A percentile compares a stretch with the other conserved stretches of the same genome.
Evolutionary conservation across 2,888 invertebrate genomes (phyloP).

Genomic region (Folsomia candida): DNA sequence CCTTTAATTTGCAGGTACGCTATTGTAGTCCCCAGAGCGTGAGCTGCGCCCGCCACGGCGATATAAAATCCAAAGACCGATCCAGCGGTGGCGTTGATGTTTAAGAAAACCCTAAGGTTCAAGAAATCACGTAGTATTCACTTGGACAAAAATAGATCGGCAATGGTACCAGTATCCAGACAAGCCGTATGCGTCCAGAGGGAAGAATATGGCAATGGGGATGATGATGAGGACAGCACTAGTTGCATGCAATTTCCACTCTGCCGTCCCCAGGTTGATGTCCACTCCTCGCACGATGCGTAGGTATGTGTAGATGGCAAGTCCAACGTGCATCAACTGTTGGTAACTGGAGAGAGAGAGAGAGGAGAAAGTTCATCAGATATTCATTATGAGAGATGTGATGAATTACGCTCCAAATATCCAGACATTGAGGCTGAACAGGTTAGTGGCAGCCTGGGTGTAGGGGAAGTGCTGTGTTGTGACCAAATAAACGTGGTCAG

Average conservation of each 20-base stretch:
- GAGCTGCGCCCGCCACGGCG: neutral
- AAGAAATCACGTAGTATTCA: no score
- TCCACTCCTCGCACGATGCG: constrained; percentile 13
- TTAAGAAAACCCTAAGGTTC: constrained; percentile 19
- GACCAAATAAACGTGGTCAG: constrained; percentile 24
- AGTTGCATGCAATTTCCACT: constrained; percentile 25
- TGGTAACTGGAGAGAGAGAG: constrained; percentile 16
- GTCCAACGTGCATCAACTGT: constrained; percentile 27
- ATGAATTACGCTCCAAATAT: constrained; percentile 25
- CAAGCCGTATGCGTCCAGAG: constrained; percentile 21
- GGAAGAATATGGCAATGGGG: constrained; percentile 10
- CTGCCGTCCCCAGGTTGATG: constrained; percentile 21
- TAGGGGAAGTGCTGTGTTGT: constrained; percentile 4
- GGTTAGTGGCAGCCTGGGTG: neutral
- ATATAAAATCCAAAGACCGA: constrained; percentile 5
- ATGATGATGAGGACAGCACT: neutral
- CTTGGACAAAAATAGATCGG: no score
- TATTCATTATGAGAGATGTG: neutral
- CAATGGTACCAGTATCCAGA: constrained; percentile 31
- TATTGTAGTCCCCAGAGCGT: constrained; percentile 17
- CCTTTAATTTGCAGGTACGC: constrained; percentile 20
- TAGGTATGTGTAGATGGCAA: constrained; percentile 25
- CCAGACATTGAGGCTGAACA: constrained; percentile 27
- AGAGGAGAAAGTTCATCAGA: neutral
- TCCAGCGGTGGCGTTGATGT: constrained; percentile 5